phyloP scores from a whole-genome alignment of 1,140 invertebrate genomes.

The Sycophila sp. region DNA sequence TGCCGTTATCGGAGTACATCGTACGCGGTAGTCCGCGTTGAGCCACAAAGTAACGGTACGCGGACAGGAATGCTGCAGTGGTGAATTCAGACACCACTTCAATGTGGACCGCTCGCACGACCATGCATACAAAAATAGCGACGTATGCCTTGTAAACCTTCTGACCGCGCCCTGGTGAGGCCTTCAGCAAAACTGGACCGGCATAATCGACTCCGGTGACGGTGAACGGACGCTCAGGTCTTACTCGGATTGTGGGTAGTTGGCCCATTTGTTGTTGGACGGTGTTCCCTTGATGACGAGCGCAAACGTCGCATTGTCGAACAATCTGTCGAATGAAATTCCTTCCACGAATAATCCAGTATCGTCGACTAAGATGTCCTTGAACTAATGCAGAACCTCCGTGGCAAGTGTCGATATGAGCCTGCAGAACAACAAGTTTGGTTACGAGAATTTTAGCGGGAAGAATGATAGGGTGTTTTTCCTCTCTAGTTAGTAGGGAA shows the following conservation, averaged over 20 bases:
- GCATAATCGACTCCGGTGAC: conserved; percentile 52
- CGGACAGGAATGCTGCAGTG: too few relatives aligned
- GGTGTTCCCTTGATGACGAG: background rate
- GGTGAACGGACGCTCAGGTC: conserved; percentile 42
- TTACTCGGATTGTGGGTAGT: background rate
- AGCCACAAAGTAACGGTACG: too few relatives aligned
- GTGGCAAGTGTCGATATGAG: background rate
- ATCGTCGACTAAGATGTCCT: background rate
- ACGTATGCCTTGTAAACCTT: conserved; percentile 47
- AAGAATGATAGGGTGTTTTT: background rate
- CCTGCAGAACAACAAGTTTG: background rate
- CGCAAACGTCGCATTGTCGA: background rate
- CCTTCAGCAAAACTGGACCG: conserved; percentile 52
- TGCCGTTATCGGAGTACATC: too few relatives aligned
- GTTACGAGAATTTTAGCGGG: background rate
- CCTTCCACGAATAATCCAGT: background rate
- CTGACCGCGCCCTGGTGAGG: conserved; percentile 28
- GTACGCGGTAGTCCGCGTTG: too few relatives aligned
- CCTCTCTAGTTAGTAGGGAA: background rate
- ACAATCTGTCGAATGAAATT: background rate
- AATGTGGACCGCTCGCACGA: conserved; percentile 43
- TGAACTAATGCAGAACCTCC: background rate
- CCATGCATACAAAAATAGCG: too few relatives aligned
- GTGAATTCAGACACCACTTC: too few relatives aligned
- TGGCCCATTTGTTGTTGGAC: background rate